A percentile compares a stretch with the other conserved stretches of the same genome.
Conservation (phyloP, 2,113 vertebrate species). For the Cephalopterus ornatus region DNA sequence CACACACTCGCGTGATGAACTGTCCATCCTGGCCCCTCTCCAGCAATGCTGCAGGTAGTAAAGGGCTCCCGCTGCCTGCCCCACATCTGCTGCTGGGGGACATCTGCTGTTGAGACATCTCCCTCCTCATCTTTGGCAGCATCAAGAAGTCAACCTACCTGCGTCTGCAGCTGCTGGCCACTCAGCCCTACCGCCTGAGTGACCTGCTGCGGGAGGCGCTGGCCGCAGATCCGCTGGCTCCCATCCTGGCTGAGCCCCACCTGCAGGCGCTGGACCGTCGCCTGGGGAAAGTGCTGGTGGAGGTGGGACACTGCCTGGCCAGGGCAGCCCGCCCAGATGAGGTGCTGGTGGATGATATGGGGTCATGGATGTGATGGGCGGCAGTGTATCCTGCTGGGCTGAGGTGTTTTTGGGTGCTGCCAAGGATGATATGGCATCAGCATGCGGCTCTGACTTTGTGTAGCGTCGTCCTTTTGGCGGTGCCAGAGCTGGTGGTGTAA, state of each 20-base stretch:
- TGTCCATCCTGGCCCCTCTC: slow-evolving; percentile 79
- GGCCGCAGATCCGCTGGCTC: slow-evolving; percentile 71
- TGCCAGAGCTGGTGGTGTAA: accelerated
- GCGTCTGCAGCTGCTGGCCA: slow-evolving; percentile 74
- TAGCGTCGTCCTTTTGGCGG: accelerated
- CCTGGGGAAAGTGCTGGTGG: slow-evolving; percentile 59
- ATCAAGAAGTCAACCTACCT: slow-evolving; percentile 78
- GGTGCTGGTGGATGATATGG: slow-evolving; percentile 2
- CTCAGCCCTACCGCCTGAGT: slow-evolving; percentile 70
- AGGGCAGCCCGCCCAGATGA: neutral
- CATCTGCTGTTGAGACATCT: neutral
- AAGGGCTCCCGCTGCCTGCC: accelerated
- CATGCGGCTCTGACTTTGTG: neutral
- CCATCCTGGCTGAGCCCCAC: slow-evolving; percentile 76
- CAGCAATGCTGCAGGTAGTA: slow-evolving; percentile 85
- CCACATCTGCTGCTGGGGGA: accelerated
- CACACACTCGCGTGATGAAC: slow-evolving; percentile 80
- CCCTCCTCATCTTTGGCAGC: slow-evolving; percentile 22
- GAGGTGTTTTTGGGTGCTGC: neutral
- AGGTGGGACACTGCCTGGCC: slow-evolving; percentile 39
- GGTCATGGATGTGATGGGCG: neutral
- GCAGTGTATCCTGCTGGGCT: neutral
- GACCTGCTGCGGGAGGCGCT: slow-evolving; percentile 75
- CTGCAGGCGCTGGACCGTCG: slow-evolving; percentile 71
- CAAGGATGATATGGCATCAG: accelerated